Percentiles rank a stretch among this genome's conserved stretches.
Evolutionary conservation across 2,797 vertebrate species (phyloP).

Genomic region (Rhynchonycteris naso): DNA sequence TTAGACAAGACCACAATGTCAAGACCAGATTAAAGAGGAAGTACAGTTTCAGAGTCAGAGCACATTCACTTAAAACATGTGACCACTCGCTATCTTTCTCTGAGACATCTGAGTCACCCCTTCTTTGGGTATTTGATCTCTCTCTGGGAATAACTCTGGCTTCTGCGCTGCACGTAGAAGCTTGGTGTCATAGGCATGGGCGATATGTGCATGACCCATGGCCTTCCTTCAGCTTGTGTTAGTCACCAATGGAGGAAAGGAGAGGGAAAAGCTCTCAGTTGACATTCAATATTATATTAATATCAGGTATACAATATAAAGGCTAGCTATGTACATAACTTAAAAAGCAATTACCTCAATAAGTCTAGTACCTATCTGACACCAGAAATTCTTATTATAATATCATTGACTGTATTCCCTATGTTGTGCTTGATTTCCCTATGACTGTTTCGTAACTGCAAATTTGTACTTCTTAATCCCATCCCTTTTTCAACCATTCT

Average conservation of each 20-base stretch:
- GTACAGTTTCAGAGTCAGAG: neutral
- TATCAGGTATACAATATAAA: neutral
- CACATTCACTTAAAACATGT: neutral
- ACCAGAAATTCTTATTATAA: neutral
- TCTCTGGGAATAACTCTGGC: neutral
- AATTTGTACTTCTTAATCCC: neutral
- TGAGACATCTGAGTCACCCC: neutral
- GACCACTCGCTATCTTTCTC: too few relatives aligned
- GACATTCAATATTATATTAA: neutral
- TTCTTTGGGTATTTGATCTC: neutral
- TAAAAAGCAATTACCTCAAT: neutral
- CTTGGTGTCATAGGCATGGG: neutral
- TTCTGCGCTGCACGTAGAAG: neutral
- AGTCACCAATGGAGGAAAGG: neutral
- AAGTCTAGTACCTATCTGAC: neutral
- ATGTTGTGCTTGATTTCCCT: too few relatives aligned
- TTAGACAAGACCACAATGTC: neutral
- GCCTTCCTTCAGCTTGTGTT: neutral
- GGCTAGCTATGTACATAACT: neutral
- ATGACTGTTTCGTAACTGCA: neutral
- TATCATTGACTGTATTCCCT: neutral
- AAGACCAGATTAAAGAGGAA: neutral
- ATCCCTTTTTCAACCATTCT: too few relatives aligned
- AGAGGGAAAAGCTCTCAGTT: neutral
- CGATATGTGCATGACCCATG: neutral